Evolutionary conservation across 2,888 invertebrate species (phyloP).

Genomic region (Quadriops clusia): DNA sequence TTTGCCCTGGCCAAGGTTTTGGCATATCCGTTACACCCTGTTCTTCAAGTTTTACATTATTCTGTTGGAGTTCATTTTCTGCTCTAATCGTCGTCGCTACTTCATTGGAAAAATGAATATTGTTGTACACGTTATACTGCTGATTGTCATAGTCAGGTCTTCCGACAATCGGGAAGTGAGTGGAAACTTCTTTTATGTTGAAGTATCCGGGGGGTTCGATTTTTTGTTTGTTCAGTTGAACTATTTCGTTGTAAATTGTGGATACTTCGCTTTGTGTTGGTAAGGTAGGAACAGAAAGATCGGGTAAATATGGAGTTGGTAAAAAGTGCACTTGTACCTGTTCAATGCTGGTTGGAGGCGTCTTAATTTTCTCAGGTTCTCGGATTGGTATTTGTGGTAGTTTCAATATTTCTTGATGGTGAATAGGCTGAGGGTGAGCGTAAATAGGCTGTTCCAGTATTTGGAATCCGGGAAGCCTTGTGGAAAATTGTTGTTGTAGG

Average conservation of each 20-base stretch:
- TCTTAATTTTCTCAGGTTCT: too few relatives aligned
- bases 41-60: constrained; percentile 6
- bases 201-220: constrained; percentile 22
- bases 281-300: constrained; percentile 27
- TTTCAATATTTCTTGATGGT: too few relatives aligned
- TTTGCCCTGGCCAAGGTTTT: constrained; percentile 14
- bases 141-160: constrained; percentile 20
- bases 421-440: too few relatives aligned
- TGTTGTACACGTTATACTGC: too few relatives aligned
- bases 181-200: constrained; percentile 35
- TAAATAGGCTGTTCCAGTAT: too few relatives aligned
- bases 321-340: constrained; percentile 25
- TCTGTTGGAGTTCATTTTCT: too few relatives aligned
- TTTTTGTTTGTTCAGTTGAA: constrained; percentile 21
- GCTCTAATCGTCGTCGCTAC: constrained; percentile 16
- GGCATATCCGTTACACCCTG: constrained; percentile 1
- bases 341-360: too few relatives aligned
- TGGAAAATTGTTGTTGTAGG: constrained; percentile 16
- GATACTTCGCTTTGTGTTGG: constrained; percentile 33
- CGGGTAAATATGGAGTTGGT: constrained; percentile 34
- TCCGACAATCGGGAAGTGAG: constrained; percentile 34
- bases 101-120: constrained; percentile 13
- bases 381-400: constrained; percentile 9
- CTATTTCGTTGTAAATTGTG: constrained; percentile 31
- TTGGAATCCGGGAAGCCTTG: too few relatives aligned